Conservation (phyloP, 2,888 invertebrate genomes). For the Abrostola triplasia region DNA sequence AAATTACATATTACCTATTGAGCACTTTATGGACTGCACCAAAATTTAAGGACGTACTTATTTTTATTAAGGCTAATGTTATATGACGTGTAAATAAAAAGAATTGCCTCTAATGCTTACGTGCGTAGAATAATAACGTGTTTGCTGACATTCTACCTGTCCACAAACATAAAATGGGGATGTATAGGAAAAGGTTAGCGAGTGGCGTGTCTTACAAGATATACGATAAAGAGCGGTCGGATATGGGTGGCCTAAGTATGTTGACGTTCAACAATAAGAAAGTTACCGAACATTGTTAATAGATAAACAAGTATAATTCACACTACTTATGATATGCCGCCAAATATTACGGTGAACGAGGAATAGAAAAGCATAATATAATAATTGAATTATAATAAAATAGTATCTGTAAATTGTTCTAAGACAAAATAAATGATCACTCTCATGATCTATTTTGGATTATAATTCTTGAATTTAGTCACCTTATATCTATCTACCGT, state of each 20-base stretch:
- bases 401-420: too few relatives aligned
- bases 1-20: conserved; percentile 31
- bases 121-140: conserved; percentile 43
- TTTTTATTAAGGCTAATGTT: conserved; percentile 54
- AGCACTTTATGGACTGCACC: conserved; percentile 45
- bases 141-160: conserved; percentile 41
- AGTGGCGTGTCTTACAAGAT: background rate
- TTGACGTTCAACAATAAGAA: too few relatives aligned
- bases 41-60: conserved; percentile 48
- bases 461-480: background rate
- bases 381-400: too few relatives aligned
- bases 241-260: too few relatives aligned
- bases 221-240: too few relatives aligned
- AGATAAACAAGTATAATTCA: too few relatives aligned
- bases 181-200: background rate
- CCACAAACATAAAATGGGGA: conserved; percentile 36
- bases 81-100: conserved; percentile 54
- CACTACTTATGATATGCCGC: too few relatives aligned
- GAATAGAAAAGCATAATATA: too few relatives aligned
- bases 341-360: too few relatives aligned
- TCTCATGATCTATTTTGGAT: too few relatives aligned
- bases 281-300: too few relatives aligned
- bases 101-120: conserved; percentile 46
- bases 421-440: too few relatives aligned
- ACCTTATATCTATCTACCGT: background rate